phyloP scores from a whole-genome alignment of 37 sponge, comb jelly and placozoan genomes.

The Beroe ovata region DNA sequence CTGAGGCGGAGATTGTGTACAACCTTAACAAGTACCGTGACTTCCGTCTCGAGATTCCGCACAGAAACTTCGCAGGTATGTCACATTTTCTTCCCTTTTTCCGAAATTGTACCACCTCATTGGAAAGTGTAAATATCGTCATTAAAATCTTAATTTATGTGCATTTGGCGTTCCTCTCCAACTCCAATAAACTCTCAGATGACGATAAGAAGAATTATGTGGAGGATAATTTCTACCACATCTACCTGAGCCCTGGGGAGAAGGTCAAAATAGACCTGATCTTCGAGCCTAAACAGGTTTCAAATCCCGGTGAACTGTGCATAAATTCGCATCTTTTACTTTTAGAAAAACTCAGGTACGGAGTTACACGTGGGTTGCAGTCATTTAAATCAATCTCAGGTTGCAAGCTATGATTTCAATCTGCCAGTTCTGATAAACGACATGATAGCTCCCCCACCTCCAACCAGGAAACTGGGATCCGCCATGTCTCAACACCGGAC shows the following conservation, averaged over 20 bases:
- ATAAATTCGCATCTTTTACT: not conserved
- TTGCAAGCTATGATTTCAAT: conserved; percentile 86
- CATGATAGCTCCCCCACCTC: conserved; percentile 75
- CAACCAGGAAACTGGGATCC: conserved; percentile 80
- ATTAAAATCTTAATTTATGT: too few relatives aligned
- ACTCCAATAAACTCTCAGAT: too few relatives aligned
- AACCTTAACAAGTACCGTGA: conserved; percentile 59
- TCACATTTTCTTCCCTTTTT: too few relatives aligned
- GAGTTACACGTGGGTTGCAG: not conserved
- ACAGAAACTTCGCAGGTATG: conserved; percentile 62
- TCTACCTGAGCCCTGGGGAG: conserved; percentile 67
- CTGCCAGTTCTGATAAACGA: conserved; percentile 90
- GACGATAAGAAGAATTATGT: conserved; percentile 66
- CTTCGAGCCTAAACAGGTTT: conserved; percentile 68
- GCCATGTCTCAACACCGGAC: conserved; percentile 70
- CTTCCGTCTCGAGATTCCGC: conserved; percentile 33
- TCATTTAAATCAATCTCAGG: conserved; percentile 62
- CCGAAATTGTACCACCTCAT: too few relatives aligned
- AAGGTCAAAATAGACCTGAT: conserved; percentile 66
- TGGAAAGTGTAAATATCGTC: too few relatives aligned
- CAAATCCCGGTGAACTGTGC: not conserved
- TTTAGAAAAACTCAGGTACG: not conserved
- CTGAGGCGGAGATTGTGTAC: conserved; percentile 62
- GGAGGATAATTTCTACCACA: conserved; percentile 55
- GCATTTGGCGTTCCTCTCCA: too few relatives aligned